Conservation (phyloP, 92 coral and sea anemone genomes). For the Epizoanthus rinbou region DNA sequence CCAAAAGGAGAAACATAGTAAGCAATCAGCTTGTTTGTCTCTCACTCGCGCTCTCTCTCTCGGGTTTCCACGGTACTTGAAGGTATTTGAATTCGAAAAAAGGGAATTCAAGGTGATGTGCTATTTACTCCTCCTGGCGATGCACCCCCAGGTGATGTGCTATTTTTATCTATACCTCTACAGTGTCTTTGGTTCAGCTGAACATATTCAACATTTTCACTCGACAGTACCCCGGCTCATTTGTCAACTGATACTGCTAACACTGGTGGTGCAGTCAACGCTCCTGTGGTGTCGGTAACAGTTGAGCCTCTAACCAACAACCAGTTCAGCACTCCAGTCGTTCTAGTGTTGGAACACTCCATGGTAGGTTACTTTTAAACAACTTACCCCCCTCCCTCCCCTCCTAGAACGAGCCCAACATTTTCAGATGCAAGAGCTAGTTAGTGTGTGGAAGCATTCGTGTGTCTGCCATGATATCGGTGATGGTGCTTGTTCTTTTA, state of each 20-base stretch:
- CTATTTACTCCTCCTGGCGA: no score
- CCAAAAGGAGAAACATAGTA: conserved; percentile 42
- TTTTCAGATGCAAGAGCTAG: no score
- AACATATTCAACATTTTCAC: neutral
- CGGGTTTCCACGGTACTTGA: neutral
- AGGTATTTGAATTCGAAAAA: neutral
- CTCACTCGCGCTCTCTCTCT: no score
- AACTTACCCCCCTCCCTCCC: no score
- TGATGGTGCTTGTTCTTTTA: no score
- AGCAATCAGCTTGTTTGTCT: neutral
- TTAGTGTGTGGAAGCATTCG: no score
- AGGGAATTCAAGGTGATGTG: neutral
- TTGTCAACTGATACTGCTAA: neutral
- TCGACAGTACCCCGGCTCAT: neutral
- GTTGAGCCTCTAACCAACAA: conserved; percentile 65
- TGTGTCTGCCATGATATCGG: no score
- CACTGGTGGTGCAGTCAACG: conserved; percentile 49
- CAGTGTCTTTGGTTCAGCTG: no score
- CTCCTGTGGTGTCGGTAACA: conserved; percentile 85
- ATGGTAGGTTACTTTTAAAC: conserved; percentile 44
- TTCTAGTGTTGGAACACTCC: conserved; percentile 60
- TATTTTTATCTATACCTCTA: neutral
- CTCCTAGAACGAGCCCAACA: no score
- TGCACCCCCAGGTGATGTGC: neutral
- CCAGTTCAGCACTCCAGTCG: conserved; percentile 73